phyloP scores from a whole-genome alignment of 2,888 invertebrate genomes.

The Oscheius sp. region DNA sequence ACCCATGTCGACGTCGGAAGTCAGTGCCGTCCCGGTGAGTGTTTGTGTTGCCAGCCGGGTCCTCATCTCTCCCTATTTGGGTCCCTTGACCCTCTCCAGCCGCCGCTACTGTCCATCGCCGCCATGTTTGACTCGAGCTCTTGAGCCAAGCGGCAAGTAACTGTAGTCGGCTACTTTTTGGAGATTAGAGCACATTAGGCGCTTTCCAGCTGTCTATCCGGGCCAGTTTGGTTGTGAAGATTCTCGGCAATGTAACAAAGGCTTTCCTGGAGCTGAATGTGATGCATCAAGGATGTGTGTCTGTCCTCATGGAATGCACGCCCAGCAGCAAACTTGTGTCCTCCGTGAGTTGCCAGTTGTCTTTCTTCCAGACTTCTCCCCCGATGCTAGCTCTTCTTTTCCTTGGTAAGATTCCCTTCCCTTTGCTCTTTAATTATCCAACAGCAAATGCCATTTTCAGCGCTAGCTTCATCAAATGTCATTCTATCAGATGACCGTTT shows the following conservation, averaged over 20 bases:
- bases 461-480: constrained; percentile 24
- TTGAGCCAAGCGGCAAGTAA: neutral
- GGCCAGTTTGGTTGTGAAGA: constrained; percentile 66
- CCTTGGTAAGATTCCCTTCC: constrained; percentile 10
- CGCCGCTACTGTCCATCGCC: constrained; percentile 7
- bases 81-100: constrained; percentile 18
- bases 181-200: neutral
- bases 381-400: neutral
- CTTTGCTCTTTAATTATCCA: neutral
- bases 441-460: constrained; percentile 14
- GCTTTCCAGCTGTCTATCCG: constrained; percentile 64
- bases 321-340: constrained; percentile 59
- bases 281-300: constrained; percentile 53
- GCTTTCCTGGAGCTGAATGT: constrained; percentile 64
- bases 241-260: constrained; percentile 60
- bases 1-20: constrained; percentile 58
- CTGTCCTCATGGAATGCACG: constrained; percentile 62
- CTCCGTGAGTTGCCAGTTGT: constrained; percentile 24
- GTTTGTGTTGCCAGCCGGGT: constrained; percentile 9
- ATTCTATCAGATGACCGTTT: constrained; percentile 29
- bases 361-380: neutral
- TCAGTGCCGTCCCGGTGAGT: constrained; percentile 59
- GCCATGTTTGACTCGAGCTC: constrained; percentile 24
- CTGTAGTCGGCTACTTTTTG: constrained; percentile 10
- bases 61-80: constrained; percentile 6